A percentile compares a stretch with the other conserved stretches of the same genome.
Conservation (phyloP, 2,797 vertebrate genomes). For the Argentina silus region DNA sequence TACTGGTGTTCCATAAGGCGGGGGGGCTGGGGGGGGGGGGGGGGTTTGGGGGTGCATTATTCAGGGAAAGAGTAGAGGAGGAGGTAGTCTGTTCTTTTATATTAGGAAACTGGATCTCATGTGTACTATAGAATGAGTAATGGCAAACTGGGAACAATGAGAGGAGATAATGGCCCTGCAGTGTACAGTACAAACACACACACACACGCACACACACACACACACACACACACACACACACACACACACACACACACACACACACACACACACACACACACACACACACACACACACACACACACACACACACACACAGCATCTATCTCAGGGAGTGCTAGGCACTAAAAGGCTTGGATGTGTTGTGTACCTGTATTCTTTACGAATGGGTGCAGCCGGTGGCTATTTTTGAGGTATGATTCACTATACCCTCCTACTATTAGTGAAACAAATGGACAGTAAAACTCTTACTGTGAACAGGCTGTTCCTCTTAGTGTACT, state of each 20-base stretch:
- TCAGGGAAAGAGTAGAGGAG: neutral
- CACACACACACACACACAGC: neutral
- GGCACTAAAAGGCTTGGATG: slow-evolving; percentile 20
- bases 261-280: neutral
- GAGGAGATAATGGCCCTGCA: slow-evolving; percentile 45
- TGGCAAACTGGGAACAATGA: slow-evolving; percentile 23
- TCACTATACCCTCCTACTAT: neutral
- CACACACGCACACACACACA: neutral
- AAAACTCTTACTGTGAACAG: too few relatives aligned
- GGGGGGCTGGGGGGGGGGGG: slow-evolving; percentile 33
- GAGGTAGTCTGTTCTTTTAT: slow-evolving; percentile 7
- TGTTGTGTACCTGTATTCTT: slow-evolving; percentile 12
- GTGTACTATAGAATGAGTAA: slow-evolving; percentile 12
- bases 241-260: neutral
- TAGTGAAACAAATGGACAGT: neutral
- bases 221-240: slow-evolving; percentile 16
- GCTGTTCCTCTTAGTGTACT: neutral
- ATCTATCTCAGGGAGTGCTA: slow-evolving; percentile 36
- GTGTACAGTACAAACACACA: neutral
- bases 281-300: slow-evolving; percentile 16
- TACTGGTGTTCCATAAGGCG: neutral
- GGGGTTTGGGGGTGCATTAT: neutral
- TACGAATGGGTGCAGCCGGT: neutral
- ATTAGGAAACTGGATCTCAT: slow-evolving; percentile 8
- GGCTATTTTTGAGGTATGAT: slow-evolving; percentile 2